phyloP scores from a whole-genome alignment of 2,888 invertebrate genomes.

The Melanophora roralis region DNA sequence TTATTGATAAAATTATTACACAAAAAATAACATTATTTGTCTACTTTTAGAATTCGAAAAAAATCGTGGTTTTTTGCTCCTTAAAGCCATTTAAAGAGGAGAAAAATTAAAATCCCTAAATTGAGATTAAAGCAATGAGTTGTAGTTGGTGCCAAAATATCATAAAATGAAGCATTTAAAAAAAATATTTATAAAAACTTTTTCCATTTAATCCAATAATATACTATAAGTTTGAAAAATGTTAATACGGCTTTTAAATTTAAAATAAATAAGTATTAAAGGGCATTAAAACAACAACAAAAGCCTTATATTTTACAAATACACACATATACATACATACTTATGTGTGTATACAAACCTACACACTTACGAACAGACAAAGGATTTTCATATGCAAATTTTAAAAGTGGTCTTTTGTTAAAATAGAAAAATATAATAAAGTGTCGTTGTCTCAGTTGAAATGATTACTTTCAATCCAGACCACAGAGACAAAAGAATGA shows the following conservation, averaged over 20 bases:
- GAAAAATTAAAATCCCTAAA: no score
- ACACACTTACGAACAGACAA: background rate
- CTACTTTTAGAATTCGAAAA: no score
- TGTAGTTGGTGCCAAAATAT: no score
- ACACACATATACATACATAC: background rate
- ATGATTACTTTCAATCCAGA: conserved; percentile 23
- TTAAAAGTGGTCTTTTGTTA: conserved; percentile 12
- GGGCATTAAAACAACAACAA: no score
- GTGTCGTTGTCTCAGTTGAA: background rate
- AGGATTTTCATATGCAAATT: background rate
- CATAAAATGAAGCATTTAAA: no score
- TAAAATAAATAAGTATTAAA: conserved; percentile 7
- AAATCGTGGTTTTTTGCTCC: no score
- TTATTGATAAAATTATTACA: no score
- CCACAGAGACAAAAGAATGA: conserved; percentile 51
- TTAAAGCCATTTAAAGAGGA: no score
- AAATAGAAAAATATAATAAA: conserved; percentile 25
- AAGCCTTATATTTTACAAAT: background rate
- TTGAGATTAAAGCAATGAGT: no score
- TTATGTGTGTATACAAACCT: background rate
- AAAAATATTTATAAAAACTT: background rate
- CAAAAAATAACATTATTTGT: no score
- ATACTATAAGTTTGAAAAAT: conserved; percentile 6
- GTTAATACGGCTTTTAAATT: conserved; percentile 24
- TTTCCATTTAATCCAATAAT: conserved; percentile 8